Evolutionary conservation across 2,797 vertebrate species (phyloP).

Genomic region (Pteronotus mesoamericanus): DNA sequence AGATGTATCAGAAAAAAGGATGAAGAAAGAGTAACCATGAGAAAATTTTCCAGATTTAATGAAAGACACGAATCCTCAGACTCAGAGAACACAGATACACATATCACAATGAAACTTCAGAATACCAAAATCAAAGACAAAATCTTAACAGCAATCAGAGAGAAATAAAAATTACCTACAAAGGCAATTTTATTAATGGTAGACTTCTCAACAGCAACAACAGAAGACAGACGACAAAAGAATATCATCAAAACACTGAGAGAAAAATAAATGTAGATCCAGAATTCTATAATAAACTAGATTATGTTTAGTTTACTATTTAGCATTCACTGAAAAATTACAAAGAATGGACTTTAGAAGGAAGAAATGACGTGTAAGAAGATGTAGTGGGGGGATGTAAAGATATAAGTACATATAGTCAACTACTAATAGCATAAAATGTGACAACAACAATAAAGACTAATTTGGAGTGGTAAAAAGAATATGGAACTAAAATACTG

Average conservation of each 20-base stretch:
- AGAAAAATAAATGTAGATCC: conserved; percentile 20
- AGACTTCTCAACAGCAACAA: conserved; percentile 9
- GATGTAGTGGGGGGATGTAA: not conserved
- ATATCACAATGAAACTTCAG: not conserved
- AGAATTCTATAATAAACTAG: conserved; percentile 7
- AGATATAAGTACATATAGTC: not conserved
- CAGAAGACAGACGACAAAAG: conserved; percentile 19
- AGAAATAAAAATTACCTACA: conserved; percentile 1
- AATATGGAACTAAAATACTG: not conserved
- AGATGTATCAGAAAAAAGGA: too few relatives aligned
- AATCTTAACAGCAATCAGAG: not conserved
- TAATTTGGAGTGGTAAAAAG: not conserved
- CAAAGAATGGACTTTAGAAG: conserved; percentile 4
- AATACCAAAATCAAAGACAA: not conserved
- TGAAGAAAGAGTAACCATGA: too few relatives aligned
- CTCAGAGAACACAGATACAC: not conserved
- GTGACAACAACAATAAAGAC: not conserved
- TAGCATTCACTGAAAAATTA: not conserved
- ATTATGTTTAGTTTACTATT: not conserved
- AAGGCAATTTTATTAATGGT: not conserved
- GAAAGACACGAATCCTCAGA: not conserved
- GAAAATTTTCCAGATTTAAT: too few relatives aligned
- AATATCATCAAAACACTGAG: conserved; percentile 4
- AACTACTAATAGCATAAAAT: not conserved
- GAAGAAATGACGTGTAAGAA: not conserved